These are phyloP conservation scores for Drosophila rhopaloa DNA, from an alignment of 1,140 invertebrate species.

Conservation along the genomic window DNA sequence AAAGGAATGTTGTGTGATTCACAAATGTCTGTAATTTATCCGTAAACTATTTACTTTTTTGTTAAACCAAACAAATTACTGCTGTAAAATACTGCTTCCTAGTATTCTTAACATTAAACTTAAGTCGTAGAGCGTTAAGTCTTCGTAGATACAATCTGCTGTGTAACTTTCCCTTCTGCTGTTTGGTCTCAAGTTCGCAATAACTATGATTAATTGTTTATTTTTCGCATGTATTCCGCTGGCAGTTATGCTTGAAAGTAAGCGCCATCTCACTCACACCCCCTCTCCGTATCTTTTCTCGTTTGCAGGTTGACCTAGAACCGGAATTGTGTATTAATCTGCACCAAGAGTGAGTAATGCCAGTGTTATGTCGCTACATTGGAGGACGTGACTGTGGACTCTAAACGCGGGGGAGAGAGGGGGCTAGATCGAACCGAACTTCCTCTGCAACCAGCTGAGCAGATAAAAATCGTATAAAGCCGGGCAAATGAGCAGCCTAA, in stretches of 20 bases:
- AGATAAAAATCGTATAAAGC: slow-evolving; percentile 32
- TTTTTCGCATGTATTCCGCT: slow-evolving; percentile 37
- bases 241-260: slow-evolving; percentile 27
- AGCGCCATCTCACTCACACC: slow-evolving; percentile 39
- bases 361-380: slow-evolving; percentile 45
- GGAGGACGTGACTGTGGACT: slow-evolving; percentile 36
- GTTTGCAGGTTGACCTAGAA: slow-evolving; percentile 90
- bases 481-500: slow-evolving; percentile 41
- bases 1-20: no score
- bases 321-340: slow-evolving; percentile 90
- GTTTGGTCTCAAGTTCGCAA: slow-evolving; percentile 28
- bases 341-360: slow-evolving; percentile 90
- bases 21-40: no score
- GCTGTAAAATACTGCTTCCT: no score
- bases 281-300: slow-evolving; percentile 51
- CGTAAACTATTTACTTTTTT: no score
- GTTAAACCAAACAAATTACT: no score
- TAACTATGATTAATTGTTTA: slow-evolving; percentile 61
- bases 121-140: slow-evolving; percentile 11
- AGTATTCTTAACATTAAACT: no score
- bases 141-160: slow-evolving; percentile 23
- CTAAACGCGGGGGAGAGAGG: neutral
- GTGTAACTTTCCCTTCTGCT: slow-evolving; percentile 42
- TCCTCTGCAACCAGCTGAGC: slow-evolving; percentile 7
- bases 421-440: neutral